A percentile compares a stretch with the other conserved stretches of the same genome.
Conservation (phyloP, 2,797 vertebrate species). For the Lutjanus argentimaculatus region DNA sequence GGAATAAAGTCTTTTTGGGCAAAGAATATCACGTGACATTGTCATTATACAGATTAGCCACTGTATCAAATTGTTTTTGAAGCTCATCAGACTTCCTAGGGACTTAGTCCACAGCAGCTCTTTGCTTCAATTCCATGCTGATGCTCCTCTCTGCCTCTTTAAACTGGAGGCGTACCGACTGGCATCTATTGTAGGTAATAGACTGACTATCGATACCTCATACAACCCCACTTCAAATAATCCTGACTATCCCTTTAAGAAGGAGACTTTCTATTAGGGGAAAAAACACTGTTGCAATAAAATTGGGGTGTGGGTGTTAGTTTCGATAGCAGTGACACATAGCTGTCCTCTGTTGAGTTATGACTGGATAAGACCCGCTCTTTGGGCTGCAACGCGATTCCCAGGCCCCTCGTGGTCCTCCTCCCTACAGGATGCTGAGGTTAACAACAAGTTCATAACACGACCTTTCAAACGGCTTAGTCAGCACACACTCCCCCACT, state of each 20-base stretch:
- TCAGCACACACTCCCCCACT: slow-evolving; percentile 72
- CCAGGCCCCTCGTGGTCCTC: slow-evolving; percentile 58
- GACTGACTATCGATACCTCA: no score
- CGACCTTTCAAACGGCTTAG: slow-evolving; percentile 75
- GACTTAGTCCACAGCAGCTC: no score
- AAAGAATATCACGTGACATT: no score
- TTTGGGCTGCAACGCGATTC: slow-evolving; percentile 66
- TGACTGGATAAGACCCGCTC: slow-evolving; percentile 63
- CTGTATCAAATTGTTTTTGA: no score
- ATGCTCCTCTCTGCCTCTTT: no score
- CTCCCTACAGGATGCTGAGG: slow-evolving; percentile 73
- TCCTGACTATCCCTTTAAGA: not conserved
- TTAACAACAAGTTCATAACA: slow-evolving; percentile 74
- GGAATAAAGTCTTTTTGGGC: no score
- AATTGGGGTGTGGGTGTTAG: slow-evolving; percentile 29
- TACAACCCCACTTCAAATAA: no score
- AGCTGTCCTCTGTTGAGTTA: slow-evolving; percentile 73
- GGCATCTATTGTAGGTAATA: no score
- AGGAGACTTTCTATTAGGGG: slow-evolving; percentile 41
- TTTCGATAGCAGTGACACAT: slow-evolving; percentile 58
- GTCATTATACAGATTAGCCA: no score
- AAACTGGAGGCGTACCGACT: no score
- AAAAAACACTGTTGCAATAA: slow-evolving; percentile 29
- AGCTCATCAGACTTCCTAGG: no score
- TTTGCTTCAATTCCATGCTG: no score